These are phyloP conservation scores for Amphimedon queenslandica DNA, from an alignment of 37 sponge, comb jelly and placozoan genomes.

Conservation along the genomic window DNA sequence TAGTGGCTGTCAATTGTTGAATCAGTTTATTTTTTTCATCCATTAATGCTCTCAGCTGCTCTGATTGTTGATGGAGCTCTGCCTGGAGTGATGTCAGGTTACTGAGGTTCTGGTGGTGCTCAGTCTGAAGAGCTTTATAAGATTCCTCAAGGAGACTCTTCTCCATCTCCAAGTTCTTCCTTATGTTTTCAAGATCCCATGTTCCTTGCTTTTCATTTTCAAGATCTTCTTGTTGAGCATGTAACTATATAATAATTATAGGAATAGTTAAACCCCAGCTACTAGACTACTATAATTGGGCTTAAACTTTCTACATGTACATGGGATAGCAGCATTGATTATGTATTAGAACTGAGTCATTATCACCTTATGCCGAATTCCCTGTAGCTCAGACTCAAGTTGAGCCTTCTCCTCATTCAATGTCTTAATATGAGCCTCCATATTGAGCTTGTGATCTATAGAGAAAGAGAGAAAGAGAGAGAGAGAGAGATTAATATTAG, in stretches of 20 bases:
- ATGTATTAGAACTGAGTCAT: background rate
- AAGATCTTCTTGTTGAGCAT: constrained; percentile 18
- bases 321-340: background rate
- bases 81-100: constrained; percentile 20
- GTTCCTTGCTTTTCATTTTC: constrained; percentile 2
- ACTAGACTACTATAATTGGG: background rate
- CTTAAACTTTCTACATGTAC: background rate
- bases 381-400: background rate
- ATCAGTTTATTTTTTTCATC: constrained; percentile 13
- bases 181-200: constrained; percentile 3
- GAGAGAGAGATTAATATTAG: background rate
- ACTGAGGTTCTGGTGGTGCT: constrained; percentile 12
- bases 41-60: constrained; percentile 10
- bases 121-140: background rate
- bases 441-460: background rate
- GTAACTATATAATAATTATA: background rate
- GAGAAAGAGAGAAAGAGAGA: background rate
- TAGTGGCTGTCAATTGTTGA: background rate
- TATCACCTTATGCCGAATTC: background rate
- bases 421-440: background rate
- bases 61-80: constrained; percentile 10
- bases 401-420: constrained; percentile 6
- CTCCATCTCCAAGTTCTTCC: constrained; percentile 22
- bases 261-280: constrained; percentile 5
- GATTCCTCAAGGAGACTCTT: constrained; percentile 11